Evolutionary conservation across 2,888 invertebrate genomes (phyloP).

Genomic region (Catonia carolina): DNA sequence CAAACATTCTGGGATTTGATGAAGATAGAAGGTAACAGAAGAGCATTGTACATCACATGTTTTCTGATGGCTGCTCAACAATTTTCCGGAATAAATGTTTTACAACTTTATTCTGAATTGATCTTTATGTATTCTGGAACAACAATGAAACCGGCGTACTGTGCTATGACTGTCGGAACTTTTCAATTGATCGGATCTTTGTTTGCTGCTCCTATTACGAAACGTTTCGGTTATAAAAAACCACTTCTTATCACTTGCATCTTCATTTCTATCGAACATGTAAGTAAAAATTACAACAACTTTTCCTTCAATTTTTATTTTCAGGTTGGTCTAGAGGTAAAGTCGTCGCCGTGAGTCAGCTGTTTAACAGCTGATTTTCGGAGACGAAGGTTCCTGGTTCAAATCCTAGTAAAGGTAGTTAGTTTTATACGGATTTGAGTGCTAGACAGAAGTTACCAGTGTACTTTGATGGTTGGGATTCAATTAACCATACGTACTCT

Average conservation of each 20-base stretch:
- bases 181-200: constrained; percentile 61
- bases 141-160: constrained; percentile 51
- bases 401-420: too few species aligned
- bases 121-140: constrained; percentile 61
- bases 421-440: too few species aligned
- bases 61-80: constrained; percentile 73
- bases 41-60: constrained; percentile 36
- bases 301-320: too few species aligned
- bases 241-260: constrained; percentile 41
- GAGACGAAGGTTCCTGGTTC: too few species aligned
- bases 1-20: constrained; percentile 24
- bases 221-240: constrained; percentile 42
- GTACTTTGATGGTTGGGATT: too few species aligned
- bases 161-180: constrained; percentile 69
- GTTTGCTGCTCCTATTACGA: constrained; percentile 41
- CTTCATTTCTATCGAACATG: not conserved
- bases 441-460: too few species aligned
- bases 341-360: too few species aligned
- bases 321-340: too few species aligned
- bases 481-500: too few species aligned
- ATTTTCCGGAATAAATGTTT: constrained; percentile 72
- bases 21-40: constrained; percentile 51
- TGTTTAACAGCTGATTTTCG: too few species aligned
- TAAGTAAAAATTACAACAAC: too few species aligned
- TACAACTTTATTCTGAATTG: constrained; percentile 62